Base-by-base conservation (phyloP, 1,140 invertebrate species). In the Zaprionus kolodkinae region DNA sequence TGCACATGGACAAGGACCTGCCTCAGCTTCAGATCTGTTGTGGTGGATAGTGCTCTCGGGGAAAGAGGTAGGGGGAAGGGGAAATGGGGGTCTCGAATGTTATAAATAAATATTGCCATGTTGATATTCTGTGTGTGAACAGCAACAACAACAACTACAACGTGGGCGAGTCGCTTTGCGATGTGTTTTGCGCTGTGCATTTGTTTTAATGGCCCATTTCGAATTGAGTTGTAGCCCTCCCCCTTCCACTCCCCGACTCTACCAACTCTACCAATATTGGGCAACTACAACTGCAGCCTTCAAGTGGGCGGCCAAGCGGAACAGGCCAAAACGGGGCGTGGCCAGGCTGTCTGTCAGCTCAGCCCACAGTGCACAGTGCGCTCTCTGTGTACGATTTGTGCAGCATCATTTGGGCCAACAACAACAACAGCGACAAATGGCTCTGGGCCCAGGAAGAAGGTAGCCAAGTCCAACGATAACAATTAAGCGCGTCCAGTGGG, bases 161-260 rank as follows among this genome's bases (percentile, higher is more conserved):
- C 72, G 62, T 75, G 57, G 80, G 76, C 70, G 72, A 72, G 72
- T 78, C 66, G 62, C 36, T 45, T 76, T 79, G 76, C 61, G 72
- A 76, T 62, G 67, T 79, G 73, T 76, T 50, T 50, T 75, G 21
- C 63, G 76, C 64, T 69, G 73, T 87, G 67, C 80, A 79, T 89
- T 68, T 73, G 81, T 81, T 88, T 87, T 87, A 87, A 87, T 87
- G 84, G 84, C 80, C 85, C 84, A 89, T 89, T 87, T 80, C 84
- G 60, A 88, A 87, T 87, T 82, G 80, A 81, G 82, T 72, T 86
- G 82, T 79, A 67, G 85, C 76, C 21, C 21, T 2, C 21, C 21
- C 21, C 21, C 21, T n/a, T n/a, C n/a, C n/a, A n/a, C n/a, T n/a
- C 21, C 21, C 21, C 21, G 2, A 21, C 21, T 21, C 21, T 21